Evolutionary conservation across 2,113 vertebrate genomes (phyloP), one percentile per base, ranked within the genome.

Genomic region (Origma solitaria): DNA sequence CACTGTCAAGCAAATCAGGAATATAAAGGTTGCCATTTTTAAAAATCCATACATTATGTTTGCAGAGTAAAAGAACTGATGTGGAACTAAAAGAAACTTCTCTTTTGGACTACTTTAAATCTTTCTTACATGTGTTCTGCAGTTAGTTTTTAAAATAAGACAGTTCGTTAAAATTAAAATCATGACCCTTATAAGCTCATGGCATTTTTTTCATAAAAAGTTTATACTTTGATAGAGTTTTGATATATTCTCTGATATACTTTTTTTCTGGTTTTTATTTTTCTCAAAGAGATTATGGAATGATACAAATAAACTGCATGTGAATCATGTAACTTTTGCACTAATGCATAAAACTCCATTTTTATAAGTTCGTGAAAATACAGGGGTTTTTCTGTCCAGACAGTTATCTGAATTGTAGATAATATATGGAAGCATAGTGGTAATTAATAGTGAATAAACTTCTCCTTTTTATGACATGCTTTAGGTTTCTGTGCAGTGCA

Each of bases 141-240:
- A 50, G 30, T 33, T 58, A 7, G 24, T 24, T 78, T 94, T 56
- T 37, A 9, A 60, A 61, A 18, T 80, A 53, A 44, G 9, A 2
- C 11, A 44, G 1, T 56, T 77, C 18, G 35, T 68, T 79, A 57
- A 28, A 45, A 57, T 51, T 68, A n/a, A 38, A 30, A 19, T 45
- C 13, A 7, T 45, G 11, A 40, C 0, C 1, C 7, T 57, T 6
- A 45, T 38, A 65, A 80, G 1, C 5, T 58, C 4, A 40, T 42
- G 18, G 3, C 3, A 69, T 69, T 94, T 56, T 79, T 5, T 44
- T 38, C 13, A n/a, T 51, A 37, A 0, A 30, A 31, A 30, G 5
- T 20, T 58, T 47, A 28, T 53, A 37, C 2, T 60, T 78, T 44
- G 11, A 65, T 33, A 13, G 7, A 37, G 3, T 16, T 33, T 75